Conservation (phyloP, 2,797 vertebrate genomes). For the Muscicapa striata region DNA sequence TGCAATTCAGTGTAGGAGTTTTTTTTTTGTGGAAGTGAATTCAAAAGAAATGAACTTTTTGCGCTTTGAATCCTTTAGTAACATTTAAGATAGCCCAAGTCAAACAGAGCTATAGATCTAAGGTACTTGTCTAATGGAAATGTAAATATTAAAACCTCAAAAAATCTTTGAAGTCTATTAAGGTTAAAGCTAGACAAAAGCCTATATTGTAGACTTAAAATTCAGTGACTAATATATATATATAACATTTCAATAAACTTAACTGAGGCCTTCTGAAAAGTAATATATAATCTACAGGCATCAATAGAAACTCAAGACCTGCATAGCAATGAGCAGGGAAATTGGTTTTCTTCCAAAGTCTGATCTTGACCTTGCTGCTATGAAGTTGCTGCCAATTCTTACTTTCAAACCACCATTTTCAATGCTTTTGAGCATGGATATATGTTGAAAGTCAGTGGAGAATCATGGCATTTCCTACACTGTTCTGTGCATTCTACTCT, state of each 20-base stretch:
- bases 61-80: not conserved
- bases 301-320: not conserved
- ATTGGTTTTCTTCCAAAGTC: not conserved
- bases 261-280: conserved; percentile 5
- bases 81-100: conserved; percentile 3
- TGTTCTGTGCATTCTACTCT: not conserved
- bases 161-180: not conserved
- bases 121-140: not conserved
- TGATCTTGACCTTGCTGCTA: not conserved
- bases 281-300: not conserved
- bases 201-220: not conserved
- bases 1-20: not conserved
- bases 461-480: not conserved
- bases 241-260: conserved; percentile 16
- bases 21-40: not conserved
- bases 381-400: not conserved
- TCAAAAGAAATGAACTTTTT: not conserved
- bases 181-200: not conserved
- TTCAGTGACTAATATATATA: not conserved
- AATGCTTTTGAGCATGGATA: not conserved
- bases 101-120: conserved; percentile 26
- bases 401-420: conserved; percentile 38
- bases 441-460: not conserved
- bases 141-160: not conserved
- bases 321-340: not conserved